Evolutionary conservation across 2,888 invertebrate genomes (phyloP), one percentile per base, ranked within the genome.

Genomic region (Globia sparganii): DNA sequence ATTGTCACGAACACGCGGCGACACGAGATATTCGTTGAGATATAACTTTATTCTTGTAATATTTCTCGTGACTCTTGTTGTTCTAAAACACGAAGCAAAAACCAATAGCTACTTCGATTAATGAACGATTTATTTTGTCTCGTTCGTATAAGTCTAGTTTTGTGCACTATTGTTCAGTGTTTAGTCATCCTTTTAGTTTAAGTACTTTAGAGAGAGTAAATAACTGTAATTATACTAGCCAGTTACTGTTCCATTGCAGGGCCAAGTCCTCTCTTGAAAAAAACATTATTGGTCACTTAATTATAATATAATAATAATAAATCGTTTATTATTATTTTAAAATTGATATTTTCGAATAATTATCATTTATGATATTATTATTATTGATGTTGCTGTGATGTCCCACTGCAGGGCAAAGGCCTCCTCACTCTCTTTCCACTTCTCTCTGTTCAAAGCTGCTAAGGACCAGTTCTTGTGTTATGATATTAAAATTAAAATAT

Each of bases 1-100:
- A 94, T 94, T 96, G 96, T 96, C 96, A 96, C 91, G 91, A 94
- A 92, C 96, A 96, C 94, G 94, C 94, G 96, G 96, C 94, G 95
- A 94, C 94, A 94, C 94, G 92, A 94, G 94, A 94, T 95, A 95
- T 95, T 95, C 94, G 91, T 93, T 92, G 93, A 93, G 92, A 95
- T 94, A 95, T 95, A 94, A 94, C 94, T 95, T 94, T 94, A 95
- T 95, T 93, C 93, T 91, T 91, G 94, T 94, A 91, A 94, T 95
- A 95, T 94, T 93, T 94, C 90, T 93, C 91, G 91, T 92, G 91
- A 94, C 89, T 84, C 81, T 83, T 86, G 84, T 88, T 88, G 82
- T 86, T 84, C 75, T 84, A 78, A 83, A 88, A 86, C 77, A 80
- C 68, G 61, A 72, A 77, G 59, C 81, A 70, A 62, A 78, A 78